Conservation (phyloP, 1,140 invertebrate genomes). For the Aphelenchoides fujianensis region DNA sequence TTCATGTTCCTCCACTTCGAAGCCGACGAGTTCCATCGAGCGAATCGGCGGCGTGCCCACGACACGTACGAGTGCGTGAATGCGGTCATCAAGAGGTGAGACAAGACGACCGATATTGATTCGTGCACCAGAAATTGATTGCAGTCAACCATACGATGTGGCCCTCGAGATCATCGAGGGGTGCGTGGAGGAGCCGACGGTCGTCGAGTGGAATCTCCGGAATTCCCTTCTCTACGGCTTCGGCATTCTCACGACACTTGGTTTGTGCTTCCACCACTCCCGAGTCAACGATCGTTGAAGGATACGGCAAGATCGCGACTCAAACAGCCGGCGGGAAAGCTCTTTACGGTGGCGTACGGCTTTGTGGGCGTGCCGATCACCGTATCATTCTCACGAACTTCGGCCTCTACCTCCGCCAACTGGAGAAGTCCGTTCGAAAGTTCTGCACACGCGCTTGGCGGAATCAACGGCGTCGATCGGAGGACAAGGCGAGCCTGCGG, state of each 20-base stretch:
- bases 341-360: slow-evolving; percentile 44
- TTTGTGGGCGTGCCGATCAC: slow-evolving; percentile 44
- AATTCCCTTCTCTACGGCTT: slow-evolving; percentile 10
- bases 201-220: too few relatives aligned
- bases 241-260: slow-evolving; percentile 18
- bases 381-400: slow-evolving; percentile 44
- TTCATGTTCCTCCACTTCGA: slow-evolving; percentile 16
- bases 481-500: slow-evolving; percentile 8
- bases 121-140: neutral
- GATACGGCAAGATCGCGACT: slow-evolving; percentile 49
- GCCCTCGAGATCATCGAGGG: neutral
- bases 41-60: neutral
- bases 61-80: slow-evolving; percentile 11
- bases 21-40: neutral
- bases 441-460: too few relatives aligned
- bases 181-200: neutral
- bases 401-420: slow-evolving; percentile 39
- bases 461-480: neutral
- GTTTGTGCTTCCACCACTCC: neutral
- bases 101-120: too few relatives aligned
- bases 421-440: slow-evolving; percentile 20
- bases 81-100: neutral
- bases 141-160: slow-evolving; percentile 8
- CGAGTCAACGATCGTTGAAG: too few relatives aligned
- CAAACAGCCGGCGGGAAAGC: slow-evolving; percentile 32